phyloP scores from a whole-genome alignment of 2,113 vertebrate genomes.

The Scomber japonicus region DNA sequence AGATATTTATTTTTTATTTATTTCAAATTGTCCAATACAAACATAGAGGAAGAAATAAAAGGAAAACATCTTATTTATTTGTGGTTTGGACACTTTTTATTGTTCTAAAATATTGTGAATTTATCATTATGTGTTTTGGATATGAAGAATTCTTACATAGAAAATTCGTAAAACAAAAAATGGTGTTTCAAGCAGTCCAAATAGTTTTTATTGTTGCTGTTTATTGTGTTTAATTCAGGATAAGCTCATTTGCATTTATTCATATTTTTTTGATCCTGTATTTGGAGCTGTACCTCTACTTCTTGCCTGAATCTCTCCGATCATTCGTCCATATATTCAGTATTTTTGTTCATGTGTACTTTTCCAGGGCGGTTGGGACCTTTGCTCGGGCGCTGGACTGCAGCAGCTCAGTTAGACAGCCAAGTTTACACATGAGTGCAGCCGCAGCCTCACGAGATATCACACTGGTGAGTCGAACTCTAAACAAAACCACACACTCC shows the following conservation, averaged over 20 bases:
- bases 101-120: background rate
- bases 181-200: background rate
- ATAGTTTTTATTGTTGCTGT: background rate
- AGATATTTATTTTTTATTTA: too few species aligned
- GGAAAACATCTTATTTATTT: too few species aligned
- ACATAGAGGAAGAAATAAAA: too few species aligned
- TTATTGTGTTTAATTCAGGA: background rate
- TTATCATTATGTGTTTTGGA: background rate
- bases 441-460: constrained; percentile 97
- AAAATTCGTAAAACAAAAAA: constrained; percentile 1
- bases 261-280: background rate
- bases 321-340: background rate
- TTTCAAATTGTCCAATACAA: too few species aligned
- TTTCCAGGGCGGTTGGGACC: constrained; percentile 92
- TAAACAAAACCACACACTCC: background rate
- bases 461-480: constrained; percentile 89
- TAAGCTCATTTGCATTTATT: too few species aligned
- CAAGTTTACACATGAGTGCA: constrained; percentile 98
- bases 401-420: constrained; percentile 97
- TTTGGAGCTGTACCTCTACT: background rate
- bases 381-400: constrained; percentile 97
- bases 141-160: background rate
- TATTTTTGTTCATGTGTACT: background rate
- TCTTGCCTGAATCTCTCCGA: background rate
- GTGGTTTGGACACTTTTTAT: background rate